Evolutionary conservation across 2,888 invertebrate species (phyloP).

Genomic region (Chrysolina americana): DNA sequence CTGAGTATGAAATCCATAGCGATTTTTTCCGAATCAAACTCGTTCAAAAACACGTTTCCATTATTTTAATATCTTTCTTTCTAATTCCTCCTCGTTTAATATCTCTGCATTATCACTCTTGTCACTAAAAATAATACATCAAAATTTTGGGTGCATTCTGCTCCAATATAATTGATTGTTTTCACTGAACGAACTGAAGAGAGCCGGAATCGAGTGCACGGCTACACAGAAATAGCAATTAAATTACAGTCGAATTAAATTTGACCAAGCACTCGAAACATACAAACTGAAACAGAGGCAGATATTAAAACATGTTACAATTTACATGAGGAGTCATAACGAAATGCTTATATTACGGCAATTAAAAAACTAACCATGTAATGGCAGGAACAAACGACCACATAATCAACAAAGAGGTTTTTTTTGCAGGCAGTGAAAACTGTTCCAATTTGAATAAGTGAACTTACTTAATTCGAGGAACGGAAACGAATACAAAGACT

Average conservation of each 20-base stretch:
- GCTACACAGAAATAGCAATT: neutral
- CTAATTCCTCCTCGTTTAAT: too few species aligned
- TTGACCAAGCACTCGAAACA: neutral
- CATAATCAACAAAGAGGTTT: neutral
- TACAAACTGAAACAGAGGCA: neutral
- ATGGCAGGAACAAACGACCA: neutral
- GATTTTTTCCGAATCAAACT: too few species aligned
- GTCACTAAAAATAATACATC: too few species aligned
- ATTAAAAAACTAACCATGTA: constrained; percentile 14
- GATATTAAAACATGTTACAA: constrained; percentile 8
- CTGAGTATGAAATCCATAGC: too few species aligned
- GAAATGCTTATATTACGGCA: constrained; percentile 3
- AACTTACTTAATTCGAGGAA: too few species aligned
- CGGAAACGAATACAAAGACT: too few species aligned
- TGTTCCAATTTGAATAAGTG: neutral
- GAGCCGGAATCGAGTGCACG: neutral
- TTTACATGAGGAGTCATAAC: neutral
- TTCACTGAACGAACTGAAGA: neutral
- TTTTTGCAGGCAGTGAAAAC: neutral
- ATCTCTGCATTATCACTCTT: too few species aligned
- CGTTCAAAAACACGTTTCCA: too few species aligned
- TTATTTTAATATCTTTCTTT: too few species aligned
- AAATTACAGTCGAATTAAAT: constrained; percentile 1
- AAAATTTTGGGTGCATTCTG: too few species aligned
- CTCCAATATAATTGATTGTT: neutral